Conservation (phyloP, 2,888 invertebrate species). For the Ophion costatus region DNA sequence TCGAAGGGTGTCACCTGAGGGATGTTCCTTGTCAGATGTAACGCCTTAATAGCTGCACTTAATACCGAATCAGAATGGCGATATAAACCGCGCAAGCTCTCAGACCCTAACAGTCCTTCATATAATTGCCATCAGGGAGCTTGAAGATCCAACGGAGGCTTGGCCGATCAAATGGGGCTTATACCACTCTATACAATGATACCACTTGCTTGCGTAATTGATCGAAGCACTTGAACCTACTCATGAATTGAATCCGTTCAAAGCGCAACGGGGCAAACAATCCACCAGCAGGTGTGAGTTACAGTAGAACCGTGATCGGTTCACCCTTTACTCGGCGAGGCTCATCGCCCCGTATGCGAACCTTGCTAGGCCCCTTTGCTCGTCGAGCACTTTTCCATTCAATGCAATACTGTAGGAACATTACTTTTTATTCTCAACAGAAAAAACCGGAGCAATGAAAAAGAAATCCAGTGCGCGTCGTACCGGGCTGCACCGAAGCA, state of each 20-base stretch:
- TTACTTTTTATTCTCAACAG: background rate
- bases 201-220: constrained; percentile 3
- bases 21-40: too few species aligned
- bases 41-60: too few species aligned
- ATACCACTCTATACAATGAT: background rate
- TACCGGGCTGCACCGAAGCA: background rate
- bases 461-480: background rate
- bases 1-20: too few species aligned
- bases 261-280: background rate
- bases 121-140: background rate
- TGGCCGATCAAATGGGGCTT: background rate
- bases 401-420: background rate
- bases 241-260: background rate
- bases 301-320: background rate
- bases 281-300: background rate
- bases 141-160: background rate
- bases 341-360: too few species aligned
- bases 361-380: too few species aligned
- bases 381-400: background rate
- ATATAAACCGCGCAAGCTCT: background rate
- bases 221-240: background rate
- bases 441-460: background rate
- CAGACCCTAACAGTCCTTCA: background rate
- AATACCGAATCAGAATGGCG: background rate
- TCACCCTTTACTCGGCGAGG: too few species aligned